Evolutionary conservation across 1,140 invertebrate species (phyloP).

Genomic region (Hylaeus volcanicus): DNA sequence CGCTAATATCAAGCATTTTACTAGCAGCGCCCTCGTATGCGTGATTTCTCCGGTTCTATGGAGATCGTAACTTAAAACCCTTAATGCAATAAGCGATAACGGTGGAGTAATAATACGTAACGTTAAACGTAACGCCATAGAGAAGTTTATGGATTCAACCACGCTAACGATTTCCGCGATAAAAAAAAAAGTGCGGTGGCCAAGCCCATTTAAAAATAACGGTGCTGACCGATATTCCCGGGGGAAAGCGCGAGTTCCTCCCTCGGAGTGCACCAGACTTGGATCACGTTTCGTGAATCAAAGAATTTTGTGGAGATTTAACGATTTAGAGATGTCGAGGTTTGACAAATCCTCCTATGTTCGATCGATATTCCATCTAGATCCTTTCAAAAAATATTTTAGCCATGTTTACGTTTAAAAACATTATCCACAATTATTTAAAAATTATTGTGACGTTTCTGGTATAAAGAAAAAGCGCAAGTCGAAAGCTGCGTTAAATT

Average conservation of each 20-base stretch:
- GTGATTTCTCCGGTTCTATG: not conserved
- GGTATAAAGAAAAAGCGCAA: too few species aligned
- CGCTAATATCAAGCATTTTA: slow-evolving; percentile 1
- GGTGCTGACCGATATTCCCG: not conserved
- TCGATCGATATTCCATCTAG: too few species aligned
- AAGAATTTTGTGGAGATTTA: too few species aligned
- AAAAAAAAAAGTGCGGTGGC: not conserved
- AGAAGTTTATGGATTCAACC: slow-evolving; percentile 3
- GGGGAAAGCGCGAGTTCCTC: not conserved
- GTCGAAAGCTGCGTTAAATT: too few species aligned
- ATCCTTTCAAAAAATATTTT: too few species aligned
- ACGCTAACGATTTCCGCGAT: slow-evolving; percentile 12
- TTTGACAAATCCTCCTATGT: too few species aligned
- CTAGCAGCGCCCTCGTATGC: not conserved
- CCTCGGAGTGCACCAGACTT: not conserved
- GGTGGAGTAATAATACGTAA: not conserved
- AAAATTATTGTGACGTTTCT: too few species aligned
- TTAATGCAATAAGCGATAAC: slow-evolving; percentile 32
- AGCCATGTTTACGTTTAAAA: too few species aligned
- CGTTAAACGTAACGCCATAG: slow-evolving; percentile 6
- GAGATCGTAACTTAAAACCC: slow-evolving; percentile 1
- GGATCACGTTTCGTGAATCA: too few species aligned
- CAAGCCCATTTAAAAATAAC: not conserved
- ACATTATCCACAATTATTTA: too few species aligned
- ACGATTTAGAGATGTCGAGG: too few species aligned